A percentile compares a stretch with the other conserved stretches of the same genome.
These are phyloP conservation scores for Trachemys scripta DNA, from an alignment of 2,113 vertebrate genomes.

Conservation along the genomic window DNA sequence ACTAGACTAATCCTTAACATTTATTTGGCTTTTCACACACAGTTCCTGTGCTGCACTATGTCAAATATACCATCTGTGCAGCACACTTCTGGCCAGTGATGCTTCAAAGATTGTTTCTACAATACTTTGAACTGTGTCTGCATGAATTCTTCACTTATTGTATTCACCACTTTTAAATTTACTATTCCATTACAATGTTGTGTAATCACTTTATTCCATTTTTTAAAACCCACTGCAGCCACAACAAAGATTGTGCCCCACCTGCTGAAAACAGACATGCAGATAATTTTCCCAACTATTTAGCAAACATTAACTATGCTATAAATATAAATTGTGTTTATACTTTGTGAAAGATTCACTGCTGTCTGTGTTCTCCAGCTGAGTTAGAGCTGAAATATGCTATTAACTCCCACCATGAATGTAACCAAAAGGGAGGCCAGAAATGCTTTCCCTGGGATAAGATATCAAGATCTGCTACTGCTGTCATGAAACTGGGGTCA, in stretches of 20 bases:
- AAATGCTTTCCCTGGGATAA: slow-evolving; percentile 82
- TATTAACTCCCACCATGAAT: slow-evolving; percentile 79
- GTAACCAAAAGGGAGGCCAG: slow-evolving; percentile 77
- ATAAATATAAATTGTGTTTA: slow-evolving; percentile 85
- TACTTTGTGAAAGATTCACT: slow-evolving; percentile 82
- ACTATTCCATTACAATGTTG: slow-evolving; percentile 30
- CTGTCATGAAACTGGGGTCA: slow-evolving; percentile 80
- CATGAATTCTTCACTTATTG: slow-evolving; percentile 24
- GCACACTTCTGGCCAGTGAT: slow-evolving; percentile 65
- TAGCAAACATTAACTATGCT: slow-evolving; percentile 82
- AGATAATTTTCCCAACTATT: slow-evolving; percentile 75
- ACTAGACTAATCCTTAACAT: slow-evolving; percentile 58
- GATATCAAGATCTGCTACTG: slow-evolving; percentile 83
- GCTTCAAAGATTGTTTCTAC: slow-evolving; percentile 53
- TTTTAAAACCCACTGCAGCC: slow-evolving; percentile 60
- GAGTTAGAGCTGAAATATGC: slow-evolving; percentile 75
- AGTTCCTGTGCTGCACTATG: slow-evolving; percentile 60
- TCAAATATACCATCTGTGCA: slow-evolving; percentile 73
- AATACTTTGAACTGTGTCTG: slow-evolving; percentile 29
- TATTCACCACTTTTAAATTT: slow-evolving; percentile 61
- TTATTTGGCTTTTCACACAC: slow-evolving; percentile 72
- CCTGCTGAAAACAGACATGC: slow-evolving; percentile 69
- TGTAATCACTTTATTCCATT: slow-evolving; percentile 43
- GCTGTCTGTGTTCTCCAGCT: slow-evolving; percentile 69
- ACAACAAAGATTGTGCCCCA: slow-evolving; percentile 65